Percentiles rank a stretch among this genome's conserved stretches.
These are phyloP conservation scores for Sinocyclocheilus rhinocerous DNA, from an alignment of 2,113 vertebrate genomes.

Conservation along the genomic window DNA sequence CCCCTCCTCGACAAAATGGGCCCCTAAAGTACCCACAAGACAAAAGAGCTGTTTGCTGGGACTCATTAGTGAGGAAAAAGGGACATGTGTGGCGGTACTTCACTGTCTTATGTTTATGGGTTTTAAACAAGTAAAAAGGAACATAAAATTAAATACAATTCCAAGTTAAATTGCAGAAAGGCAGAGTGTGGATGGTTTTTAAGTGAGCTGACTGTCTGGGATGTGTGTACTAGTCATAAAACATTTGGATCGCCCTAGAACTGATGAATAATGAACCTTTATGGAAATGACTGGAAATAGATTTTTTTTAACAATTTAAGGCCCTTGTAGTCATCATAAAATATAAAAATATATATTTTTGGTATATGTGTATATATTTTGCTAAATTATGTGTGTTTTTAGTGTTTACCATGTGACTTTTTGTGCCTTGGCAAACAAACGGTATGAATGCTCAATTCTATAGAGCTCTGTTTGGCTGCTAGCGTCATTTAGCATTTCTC, in stretches of 20 bases:
- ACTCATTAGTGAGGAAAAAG: slow-evolving; percentile 57
- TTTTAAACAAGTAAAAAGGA: slow-evolving; percentile 51
- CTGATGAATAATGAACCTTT: not conserved
- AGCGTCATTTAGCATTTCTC: slow-evolving; percentile 36
- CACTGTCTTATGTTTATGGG: slow-evolving; percentile 36
- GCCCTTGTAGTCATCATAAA: not conserved
- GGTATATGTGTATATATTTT: not conserved
- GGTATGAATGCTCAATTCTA: not conserved
- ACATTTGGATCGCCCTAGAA: slow-evolving; percentile 18
- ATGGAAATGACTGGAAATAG: not conserved
- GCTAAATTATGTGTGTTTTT: not conserved
- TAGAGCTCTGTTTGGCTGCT: slow-evolving; percentile 28
- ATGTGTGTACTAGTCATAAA: slow-evolving; percentile 23
- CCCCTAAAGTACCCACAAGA: slow-evolving; percentile 53
- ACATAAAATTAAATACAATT: slow-evolving; percentile 42
- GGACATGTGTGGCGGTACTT: slow-evolving; percentile 53
- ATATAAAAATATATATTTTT: not conserved
- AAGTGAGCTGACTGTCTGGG: slow-evolving; percentile 29
- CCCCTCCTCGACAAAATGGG: slow-evolving; percentile 21
- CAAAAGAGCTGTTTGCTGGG: slow-evolving; percentile 68
- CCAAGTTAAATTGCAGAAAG: slow-evolving; percentile 48
- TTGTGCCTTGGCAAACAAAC: slow-evolving; percentile 8
- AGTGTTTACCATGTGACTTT: not conserved
- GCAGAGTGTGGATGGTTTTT: slow-evolving; percentile 33
- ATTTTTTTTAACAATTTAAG: not conserved